These are phyloP conservation scores for Pissodes strobi DNA, from an alignment of 1,140 invertebrate species.

Conservation along the genomic window DNA sequence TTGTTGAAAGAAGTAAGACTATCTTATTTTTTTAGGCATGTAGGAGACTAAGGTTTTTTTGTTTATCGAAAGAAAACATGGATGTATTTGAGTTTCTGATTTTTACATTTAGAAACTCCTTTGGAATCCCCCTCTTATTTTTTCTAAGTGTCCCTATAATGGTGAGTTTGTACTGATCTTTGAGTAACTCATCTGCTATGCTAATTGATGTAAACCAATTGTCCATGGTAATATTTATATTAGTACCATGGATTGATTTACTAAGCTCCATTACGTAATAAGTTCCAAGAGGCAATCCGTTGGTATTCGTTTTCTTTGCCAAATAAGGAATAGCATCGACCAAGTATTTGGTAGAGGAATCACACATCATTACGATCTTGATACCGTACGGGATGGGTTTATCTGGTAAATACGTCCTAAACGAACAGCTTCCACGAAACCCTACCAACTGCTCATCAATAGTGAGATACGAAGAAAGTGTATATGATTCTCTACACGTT, in stretches of 20 bases:
- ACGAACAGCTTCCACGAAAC: slow-evolving; percentile 40
- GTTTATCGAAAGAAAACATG: slow-evolving; percentile 28
- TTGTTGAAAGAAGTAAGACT: slow-evolving; percentile 42
- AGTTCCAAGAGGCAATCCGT: too few relatives aligned
- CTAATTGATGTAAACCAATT: too few relatives aligned
- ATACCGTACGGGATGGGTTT: slow-evolving; percentile 53
- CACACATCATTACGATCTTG: slow-evolving; percentile 50
- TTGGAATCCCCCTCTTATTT: slow-evolving; percentile 43
- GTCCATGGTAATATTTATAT: slow-evolving; percentile 54
- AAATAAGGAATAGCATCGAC: slow-evolving; percentile 50
- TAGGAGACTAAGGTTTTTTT: slow-evolving; percentile 21
- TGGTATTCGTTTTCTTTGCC: slow-evolving; percentile 45
- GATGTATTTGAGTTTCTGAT: slow-evolving; percentile 9
- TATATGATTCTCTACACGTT: slow-evolving; percentile 41
- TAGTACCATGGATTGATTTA: slow-evolving; percentile 45
- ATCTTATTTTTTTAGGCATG: slow-evolving; percentile 33
- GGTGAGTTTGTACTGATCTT: too few relatives aligned
- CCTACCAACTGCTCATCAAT: slow-evolving; percentile 41
- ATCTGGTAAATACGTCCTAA: slow-evolving; percentile 49
- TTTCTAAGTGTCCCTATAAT: too few relatives aligned
- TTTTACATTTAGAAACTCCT: slow-evolving; percentile 38
- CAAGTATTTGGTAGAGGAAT: slow-evolving; percentile 50
- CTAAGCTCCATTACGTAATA: slow-evolving; percentile 41
- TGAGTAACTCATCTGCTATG: slow-evolving; percentile 44
- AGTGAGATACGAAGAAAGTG: slow-evolving; percentile 30